Conservation (phyloP, 2,888 invertebrate genomes). For the Linyphia triangularis region DNA sequence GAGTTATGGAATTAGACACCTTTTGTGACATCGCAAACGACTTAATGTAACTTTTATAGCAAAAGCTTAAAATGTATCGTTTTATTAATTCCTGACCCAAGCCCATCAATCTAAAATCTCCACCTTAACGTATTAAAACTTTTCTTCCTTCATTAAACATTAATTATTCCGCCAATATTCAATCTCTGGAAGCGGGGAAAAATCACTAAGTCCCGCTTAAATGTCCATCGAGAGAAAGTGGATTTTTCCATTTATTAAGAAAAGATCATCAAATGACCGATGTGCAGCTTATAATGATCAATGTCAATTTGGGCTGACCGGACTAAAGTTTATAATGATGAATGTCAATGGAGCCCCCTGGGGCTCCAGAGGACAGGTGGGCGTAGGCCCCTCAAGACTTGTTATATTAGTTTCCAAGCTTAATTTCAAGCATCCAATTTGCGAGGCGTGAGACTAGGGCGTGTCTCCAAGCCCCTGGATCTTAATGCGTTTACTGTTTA, state of each 20-base stretch:
- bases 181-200: background rate
- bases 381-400: slow-evolving; percentile 59
- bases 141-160: background rate
- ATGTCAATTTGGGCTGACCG: slow-evolving; percentile 65
- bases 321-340: slow-evolving; percentile 54
- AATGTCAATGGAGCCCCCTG: slow-evolving; percentile 67
- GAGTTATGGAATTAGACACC: background rate
- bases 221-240: background rate
- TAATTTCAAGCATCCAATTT: slow-evolving; percentile 71
- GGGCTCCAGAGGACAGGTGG: slow-evolving; percentile 49
- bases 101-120: background rate
- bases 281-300: slow-evolving; percentile 57
- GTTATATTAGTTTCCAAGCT: slow-evolving; percentile 65
- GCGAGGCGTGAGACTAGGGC: slow-evolving; percentile 72
- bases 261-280: slow-evolving; percentile 13
- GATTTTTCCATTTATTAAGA: slow-evolving; percentile 16
- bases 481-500: slow-evolving; percentile 57
- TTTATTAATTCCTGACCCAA: background rate
- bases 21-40: background rate
- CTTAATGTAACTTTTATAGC: background rate
- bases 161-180: background rate
- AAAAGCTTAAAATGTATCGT: background rate
- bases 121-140: background rate
- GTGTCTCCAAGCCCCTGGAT: slow-evolving; percentile 65
- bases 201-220: slow-evolving; percentile 1